phyloP scores from a whole-genome alignment of 2,113 vertebrate species.

The Sapayoa aenigma region DNA sequence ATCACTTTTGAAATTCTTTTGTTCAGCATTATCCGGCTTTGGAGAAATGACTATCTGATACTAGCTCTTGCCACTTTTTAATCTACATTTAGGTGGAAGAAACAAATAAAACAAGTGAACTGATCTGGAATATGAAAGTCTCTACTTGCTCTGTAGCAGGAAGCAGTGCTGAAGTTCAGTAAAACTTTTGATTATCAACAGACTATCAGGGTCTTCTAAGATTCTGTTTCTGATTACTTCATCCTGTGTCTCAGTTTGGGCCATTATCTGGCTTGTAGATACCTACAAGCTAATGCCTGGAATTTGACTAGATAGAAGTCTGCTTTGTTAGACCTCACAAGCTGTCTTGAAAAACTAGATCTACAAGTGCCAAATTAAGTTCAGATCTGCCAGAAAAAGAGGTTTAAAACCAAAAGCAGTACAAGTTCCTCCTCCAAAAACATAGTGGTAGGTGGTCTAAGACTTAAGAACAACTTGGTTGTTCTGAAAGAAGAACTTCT shows the following conservation, averaged over 20 bases:
- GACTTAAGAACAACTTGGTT: not conserved
- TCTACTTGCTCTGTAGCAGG: not conserved
- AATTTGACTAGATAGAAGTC: not conserved
- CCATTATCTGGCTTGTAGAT: not conserved
- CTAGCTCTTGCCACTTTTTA: not conserved
- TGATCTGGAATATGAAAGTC: not conserved
- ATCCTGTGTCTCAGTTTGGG: not conserved
- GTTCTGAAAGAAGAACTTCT: not conserved
- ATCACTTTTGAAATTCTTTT: not conserved
- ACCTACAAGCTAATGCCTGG: not conserved
- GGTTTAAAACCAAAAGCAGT: not conserved
- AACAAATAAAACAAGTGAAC: not conserved
- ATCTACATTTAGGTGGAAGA: not conserved
- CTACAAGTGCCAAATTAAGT: not conserved
- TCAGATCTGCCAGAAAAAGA: not conserved
- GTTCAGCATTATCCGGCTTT: not conserved
- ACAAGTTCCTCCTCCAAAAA: not conserved
- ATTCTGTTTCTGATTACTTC: not conserved
- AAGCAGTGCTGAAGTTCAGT: not conserved
- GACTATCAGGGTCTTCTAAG: not conserved
- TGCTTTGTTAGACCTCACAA: not conserved
- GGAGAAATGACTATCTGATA: not conserved
- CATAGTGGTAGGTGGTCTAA: rapidly evolving
- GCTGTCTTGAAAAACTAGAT: not conserved
- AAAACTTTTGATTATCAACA: not conserved